Evolutionary conservation across 2,888 invertebrate genomes (phyloP).

Genomic region (Elegia similella): DNA sequence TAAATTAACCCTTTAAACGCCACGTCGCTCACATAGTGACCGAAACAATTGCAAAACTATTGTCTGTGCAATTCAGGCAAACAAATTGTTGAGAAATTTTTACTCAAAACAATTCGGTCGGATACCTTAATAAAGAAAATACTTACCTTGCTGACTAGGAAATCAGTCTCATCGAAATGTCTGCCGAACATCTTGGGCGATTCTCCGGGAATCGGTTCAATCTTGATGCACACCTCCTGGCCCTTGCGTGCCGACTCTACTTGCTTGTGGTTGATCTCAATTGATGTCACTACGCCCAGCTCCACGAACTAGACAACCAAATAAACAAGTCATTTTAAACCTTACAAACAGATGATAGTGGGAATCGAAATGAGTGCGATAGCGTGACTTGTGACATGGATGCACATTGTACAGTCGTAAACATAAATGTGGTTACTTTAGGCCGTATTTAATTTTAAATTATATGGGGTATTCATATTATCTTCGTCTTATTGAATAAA

Average conservation of each 20-base stretch:
- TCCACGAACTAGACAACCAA: conserved; percentile 89
- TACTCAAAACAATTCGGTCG: no score
- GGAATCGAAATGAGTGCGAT: not conserved
- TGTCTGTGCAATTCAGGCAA: no score
- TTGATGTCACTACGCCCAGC: conserved; percentile 95
- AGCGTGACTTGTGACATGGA: not conserved
- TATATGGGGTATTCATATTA: no score
- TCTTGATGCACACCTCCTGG: conserved; percentile 97
- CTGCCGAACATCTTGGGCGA: conserved; percentile 99
- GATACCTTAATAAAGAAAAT: conserved; percentile 6
- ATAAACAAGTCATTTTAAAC: conserved; percentile 3
- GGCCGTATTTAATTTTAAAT: no score
- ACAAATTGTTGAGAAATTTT: no score
- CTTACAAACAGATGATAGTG: not conserved
- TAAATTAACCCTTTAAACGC: no score
- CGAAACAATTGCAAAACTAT: no score
- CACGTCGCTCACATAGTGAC: no score
- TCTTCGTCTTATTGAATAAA: no score
- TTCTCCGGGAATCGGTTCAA: conserved; percentile 98
- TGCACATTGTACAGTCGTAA: no score
- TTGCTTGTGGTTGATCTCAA: conserved; percentile 97
- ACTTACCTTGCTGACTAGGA: conserved; percentile 95
- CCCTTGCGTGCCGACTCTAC: conserved; percentile 98
- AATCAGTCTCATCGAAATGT: conserved; percentile 98
- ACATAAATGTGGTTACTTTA: no score